phyloP scores from a whole-genome alignment of 2,888 invertebrate species.

The Drosophila subsilvestris region DNA sequence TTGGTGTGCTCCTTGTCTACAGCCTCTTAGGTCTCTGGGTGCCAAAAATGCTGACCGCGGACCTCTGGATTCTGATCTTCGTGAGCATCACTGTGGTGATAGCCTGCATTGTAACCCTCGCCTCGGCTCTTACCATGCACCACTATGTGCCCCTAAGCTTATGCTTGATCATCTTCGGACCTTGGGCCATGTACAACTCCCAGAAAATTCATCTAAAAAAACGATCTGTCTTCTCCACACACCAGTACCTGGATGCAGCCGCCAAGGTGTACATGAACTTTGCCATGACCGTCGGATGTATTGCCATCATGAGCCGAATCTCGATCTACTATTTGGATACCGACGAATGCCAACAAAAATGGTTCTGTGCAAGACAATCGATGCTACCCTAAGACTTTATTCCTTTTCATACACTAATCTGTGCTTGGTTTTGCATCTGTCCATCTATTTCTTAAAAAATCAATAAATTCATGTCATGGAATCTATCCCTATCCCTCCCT shows the following conservation, averaged over 20 bases:
- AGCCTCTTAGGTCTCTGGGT: slow-evolving; percentile 51
- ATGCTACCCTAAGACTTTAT: not conserved
- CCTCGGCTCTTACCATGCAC: slow-evolving; percentile 41
- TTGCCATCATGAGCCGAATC: slow-evolving; percentile 27
- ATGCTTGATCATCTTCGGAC: slow-evolving; percentile 58
- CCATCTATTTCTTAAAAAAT: too few species aligned
- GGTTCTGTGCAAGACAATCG: slow-evolving; percentile 33
- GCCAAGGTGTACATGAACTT: slow-evolving; percentile 55
- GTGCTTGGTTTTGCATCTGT: too few species aligned
- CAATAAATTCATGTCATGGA: not conserved
- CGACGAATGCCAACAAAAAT: slow-evolving; percentile 20
- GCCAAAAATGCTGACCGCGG: slow-evolving; percentile 38
- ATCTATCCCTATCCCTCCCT: too few species aligned
- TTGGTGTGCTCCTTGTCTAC: slow-evolving; percentile 49
- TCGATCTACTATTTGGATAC: slow-evolving; percentile 32
- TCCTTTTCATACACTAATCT: not conserved
- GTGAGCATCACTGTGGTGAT: slow-evolving; percentile 43
- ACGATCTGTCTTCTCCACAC: not conserved
- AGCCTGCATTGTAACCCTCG: slow-evolving; percentile 36
- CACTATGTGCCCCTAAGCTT: slow-evolving; percentile 52
- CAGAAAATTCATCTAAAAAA: slow-evolving; percentile 32
- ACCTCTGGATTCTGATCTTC: slow-evolving; percentile 58
- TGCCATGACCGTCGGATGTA: slow-evolving; percentile 45
- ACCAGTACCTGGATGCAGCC: slow-evolving; percentile 46
- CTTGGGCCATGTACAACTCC: slow-evolving; percentile 66